A percentile compares a stretch with the other conserved stretches of the same genome.
Evolutionary conservation across 1,140 invertebrate species (phyloP).

Genomic region (Cydia pomonella): DNA sequence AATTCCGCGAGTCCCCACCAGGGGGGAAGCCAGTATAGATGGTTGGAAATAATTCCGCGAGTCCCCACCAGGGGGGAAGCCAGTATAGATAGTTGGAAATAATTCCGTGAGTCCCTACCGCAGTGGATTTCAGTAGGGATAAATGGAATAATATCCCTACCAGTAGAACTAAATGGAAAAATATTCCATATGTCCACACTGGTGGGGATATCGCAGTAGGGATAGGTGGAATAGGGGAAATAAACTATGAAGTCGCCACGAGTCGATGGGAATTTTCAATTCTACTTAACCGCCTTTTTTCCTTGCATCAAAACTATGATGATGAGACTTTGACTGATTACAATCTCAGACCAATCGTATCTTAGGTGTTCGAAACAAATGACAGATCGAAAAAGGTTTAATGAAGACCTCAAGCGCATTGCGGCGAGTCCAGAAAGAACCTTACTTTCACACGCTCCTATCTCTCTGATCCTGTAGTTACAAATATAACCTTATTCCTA

Average conservation of each 20-base stretch:
- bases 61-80: too few species aligned
- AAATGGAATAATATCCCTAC: too few species aligned
- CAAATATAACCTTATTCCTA: background rate
- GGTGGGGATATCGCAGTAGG: too few species aligned
- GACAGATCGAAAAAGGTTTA: conserved; percentile 49
- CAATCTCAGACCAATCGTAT: conserved; percentile 34
- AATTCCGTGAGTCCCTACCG: too few species aligned
- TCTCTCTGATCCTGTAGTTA: background rate
- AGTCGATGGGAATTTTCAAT: background rate
- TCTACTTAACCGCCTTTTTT: conserved; percentile 20
- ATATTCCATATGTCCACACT: too few species aligned
- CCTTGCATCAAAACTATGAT: conserved; percentile 13
- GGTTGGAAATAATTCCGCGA: too few species aligned
- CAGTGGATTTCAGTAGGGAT: too few species aligned
- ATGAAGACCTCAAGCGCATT: conserved; percentile 53
- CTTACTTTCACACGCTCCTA: background rate
- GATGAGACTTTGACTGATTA: conserved; percentile 28
- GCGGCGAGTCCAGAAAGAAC: conserved; percentile 45
- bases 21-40: too few species aligned
- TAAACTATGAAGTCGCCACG: background rate
- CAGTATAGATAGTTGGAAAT: too few species aligned
- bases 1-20: too few species aligned
- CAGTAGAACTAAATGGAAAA: too few species aligned
- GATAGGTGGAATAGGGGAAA: too few species aligned
- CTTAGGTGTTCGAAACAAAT: conserved; percentile 50